Percentiles rank a stretch among this genome's conserved stretches.
Conservation (phyloP, 2,888 invertebrate species). For the Slavum lentiscoides region DNA sequence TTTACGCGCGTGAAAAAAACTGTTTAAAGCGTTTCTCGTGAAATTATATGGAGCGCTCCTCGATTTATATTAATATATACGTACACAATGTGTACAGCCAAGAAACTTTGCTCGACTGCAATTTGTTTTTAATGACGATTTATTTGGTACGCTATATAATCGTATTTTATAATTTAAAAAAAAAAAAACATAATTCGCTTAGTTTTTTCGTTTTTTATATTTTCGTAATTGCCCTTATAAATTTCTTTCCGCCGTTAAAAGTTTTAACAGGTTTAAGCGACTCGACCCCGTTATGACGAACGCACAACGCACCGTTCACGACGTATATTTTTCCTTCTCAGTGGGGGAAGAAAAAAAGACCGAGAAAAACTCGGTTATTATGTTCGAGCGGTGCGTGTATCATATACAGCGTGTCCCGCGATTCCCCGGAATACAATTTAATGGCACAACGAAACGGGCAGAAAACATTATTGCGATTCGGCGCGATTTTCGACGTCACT, state of each 20-base stretch:
- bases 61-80: background rate
- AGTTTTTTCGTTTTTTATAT: constrained; percentile 3
- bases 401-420: too few relatives aligned
- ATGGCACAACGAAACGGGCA: too few relatives aligned
- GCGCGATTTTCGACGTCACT: too few relatives aligned
- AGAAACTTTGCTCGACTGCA: constrained; percentile 13
- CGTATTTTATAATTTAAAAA: background rate
- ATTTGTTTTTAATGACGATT: constrained; percentile 40
- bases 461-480: too few relatives aligned
- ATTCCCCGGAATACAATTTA: too few relatives aligned
- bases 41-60: background rate
- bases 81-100: background rate
- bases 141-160: constrained; percentile 29
- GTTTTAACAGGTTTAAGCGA: constrained; percentile 36
- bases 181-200: background rate
- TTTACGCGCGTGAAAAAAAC: background rate
- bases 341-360: too few relatives aligned
- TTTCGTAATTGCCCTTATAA: constrained; percentile 36
- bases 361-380: too few relatives aligned
- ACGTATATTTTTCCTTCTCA: too few relatives aligned
- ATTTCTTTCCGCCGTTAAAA: constrained; percentile 21
- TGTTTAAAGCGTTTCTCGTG: constrained; percentile 3
- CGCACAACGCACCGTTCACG: background rate
- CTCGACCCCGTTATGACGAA: constrained; percentile 21
- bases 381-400: too few relatives aligned